Percentiles rank a stretch among this genome's conserved stretches.
phyloP scores from a whole-genome alignment of 37 sponge, comb jelly and placozoan genomes.

The Amphimedon queenslandica region DNA sequence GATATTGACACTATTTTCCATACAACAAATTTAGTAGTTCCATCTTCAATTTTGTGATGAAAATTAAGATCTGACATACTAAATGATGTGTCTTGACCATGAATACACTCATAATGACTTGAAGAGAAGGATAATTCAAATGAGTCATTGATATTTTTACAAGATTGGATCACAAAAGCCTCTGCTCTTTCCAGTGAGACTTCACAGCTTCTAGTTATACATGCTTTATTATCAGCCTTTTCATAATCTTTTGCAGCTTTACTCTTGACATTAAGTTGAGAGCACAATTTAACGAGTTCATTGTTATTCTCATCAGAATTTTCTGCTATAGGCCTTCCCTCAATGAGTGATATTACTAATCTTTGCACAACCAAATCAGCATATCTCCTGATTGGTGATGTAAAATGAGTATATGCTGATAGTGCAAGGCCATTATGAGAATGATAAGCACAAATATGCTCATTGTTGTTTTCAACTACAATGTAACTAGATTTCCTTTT shows the following conservation, averaged over 20 bases:
- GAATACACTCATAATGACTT: background rate
- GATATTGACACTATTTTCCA: too few species aligned
- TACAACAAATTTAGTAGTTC: too few species aligned
- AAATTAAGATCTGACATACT: too few species aligned
- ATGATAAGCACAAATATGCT: background rate
- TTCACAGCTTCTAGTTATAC: background rate
- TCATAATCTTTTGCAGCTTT: constrained; percentile 16
- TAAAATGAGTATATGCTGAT: constrained; percentile 38
- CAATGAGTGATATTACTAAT: constrained; percentile 4
- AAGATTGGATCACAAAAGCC: background rate
- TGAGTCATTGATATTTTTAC: background rate
- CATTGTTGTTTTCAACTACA: background rate
- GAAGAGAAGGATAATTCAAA: background rate
- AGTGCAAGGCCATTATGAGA: constrained; percentile 15
- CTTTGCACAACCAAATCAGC: constrained; percentile 47
- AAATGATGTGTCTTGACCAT: too few species aligned
- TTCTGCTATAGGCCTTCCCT: background rate
- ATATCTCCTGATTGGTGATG: constrained; percentile 53
- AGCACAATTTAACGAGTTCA: constrained; percentile 2
- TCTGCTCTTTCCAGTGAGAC: background rate
- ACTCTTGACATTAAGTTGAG: background rate
- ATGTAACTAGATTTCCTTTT: constrained; percentile 12
- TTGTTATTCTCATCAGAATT: background rate
- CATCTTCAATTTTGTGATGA: too few species aligned
- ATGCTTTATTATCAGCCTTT: background rate